Evolutionary conservation across 2,888 invertebrate species (phyloP).

Genomic region (Drosophila seclusa): DNA sequence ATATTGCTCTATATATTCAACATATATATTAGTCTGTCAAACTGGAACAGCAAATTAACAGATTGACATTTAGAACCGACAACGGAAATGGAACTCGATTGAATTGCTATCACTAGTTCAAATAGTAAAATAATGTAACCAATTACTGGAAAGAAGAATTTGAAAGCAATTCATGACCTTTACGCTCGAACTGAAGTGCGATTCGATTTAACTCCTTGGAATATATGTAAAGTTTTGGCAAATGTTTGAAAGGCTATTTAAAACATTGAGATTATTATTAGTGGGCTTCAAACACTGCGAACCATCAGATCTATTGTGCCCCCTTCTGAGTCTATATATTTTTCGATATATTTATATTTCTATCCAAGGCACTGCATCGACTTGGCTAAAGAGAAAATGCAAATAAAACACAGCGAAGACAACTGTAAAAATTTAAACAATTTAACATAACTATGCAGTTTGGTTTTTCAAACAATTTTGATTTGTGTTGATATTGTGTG

Average conservation of each 20-base stretch:
- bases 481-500: background rate
- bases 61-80: background rate
- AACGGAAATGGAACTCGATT: background rate
- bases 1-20: background rate
- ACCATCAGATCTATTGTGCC: accelerated
- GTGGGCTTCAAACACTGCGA: background rate
- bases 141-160: background rate
- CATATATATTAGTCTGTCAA: background rate
- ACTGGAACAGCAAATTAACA: background rate
- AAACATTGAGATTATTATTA: background rate
- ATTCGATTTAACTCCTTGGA: background rate
- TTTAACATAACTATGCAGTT: conserved; percentile 25
- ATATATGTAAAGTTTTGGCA: background rate
- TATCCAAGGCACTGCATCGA: too few species aligned
- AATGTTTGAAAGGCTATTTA: background rate
- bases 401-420: conserved; percentile 12
- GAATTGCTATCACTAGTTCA: background rate
- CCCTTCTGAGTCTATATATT: background rate
- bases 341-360: background rate
- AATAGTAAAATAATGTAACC: background rate
- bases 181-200: background rate
- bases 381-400: background rate
- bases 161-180: background rate
- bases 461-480: conserved; percentile 34
- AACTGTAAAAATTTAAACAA: conserved; percentile 31